Evolutionary conservation across 2,113 vertebrate genomes (phyloP), one percentile per base, ranked within the genome.

Genomic region (Blennius ocellaris): DNA sequence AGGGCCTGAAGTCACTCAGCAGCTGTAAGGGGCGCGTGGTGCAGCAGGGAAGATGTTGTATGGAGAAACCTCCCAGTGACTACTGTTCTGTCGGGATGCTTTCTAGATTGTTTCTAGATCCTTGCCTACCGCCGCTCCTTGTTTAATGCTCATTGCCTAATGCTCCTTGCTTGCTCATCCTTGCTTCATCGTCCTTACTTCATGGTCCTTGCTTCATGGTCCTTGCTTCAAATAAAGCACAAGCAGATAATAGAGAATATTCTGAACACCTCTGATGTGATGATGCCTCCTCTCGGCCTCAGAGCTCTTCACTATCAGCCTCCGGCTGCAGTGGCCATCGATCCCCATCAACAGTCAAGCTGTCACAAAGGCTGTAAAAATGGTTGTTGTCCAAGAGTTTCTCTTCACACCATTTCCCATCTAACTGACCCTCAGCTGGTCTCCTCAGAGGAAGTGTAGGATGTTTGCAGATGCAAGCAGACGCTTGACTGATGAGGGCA

Each of bases 181-280:
- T 68, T 30, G 21, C 40, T 36, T 45, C 6, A 8, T 16, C 14
- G 15, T 30, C 38, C 52, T 45, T 45, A 14, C 44, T 45, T 68
- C 15, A 73, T 76, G 44, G 49, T 54, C 7, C 21, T 61, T 62
- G 47, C 52, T 50, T 72, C 21, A 30, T 4, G 2, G 2, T 30
- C 21, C 21, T 30, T 30, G 21, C 21, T 30, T 30, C 21, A n/a
- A n/a, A n/a, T n/a, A n/a, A n/a, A n/a, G n/a, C n/a, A n/a, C n/a
- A n/a, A n/a, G n/a, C n/a, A n/a, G 73, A 84, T 77, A 80, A 90
- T 91, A 87, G 86, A 85, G 90, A 86, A 80, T 86, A 77, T 61
- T 83, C 57, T 59, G 21, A 15, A 60, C 72, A 69, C 62, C 41
- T 72, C 69, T 53, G 60, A 54, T 41, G 76, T 92, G 87, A 91